Percentiles rank a stretch among this genome's conserved stretches.
These are phyloP conservation scores for Formica selysi DNA, from an alignment of 1,140 invertebrate genomes.

Conservation along the genomic window DNA sequence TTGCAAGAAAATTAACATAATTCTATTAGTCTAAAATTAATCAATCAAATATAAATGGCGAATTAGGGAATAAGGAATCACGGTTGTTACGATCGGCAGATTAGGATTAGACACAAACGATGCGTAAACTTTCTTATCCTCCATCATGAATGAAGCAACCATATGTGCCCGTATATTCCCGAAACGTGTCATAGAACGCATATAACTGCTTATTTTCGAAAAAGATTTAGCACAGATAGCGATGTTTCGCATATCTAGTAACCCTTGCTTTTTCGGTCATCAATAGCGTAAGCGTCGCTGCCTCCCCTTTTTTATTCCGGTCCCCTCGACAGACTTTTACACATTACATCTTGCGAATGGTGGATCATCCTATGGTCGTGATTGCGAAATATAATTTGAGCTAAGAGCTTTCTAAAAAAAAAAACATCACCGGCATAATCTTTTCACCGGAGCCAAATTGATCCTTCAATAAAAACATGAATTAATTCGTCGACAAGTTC, in stretches of 20 bases:
- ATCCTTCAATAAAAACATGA: constrained; percentile 36
- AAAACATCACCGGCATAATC: neutral
- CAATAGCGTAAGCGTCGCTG: neutral
- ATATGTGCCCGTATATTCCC: neutral
- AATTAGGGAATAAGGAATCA: constrained; percentile 11
- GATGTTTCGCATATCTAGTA: constrained; percentile 22
- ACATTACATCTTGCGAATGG: neutral
- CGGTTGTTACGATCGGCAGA: constrained; percentile 47
- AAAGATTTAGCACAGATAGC: neutral
- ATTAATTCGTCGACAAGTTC: constrained; percentile 32
- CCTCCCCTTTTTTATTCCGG: neutral
- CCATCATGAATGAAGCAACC: constrained; percentile 13
- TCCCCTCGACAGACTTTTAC: constrained; percentile 17
- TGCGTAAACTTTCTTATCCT: constrained; percentile 47
- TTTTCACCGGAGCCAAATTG: constrained; percentile 9
- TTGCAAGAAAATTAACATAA: no score
- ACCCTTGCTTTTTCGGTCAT: neutral
- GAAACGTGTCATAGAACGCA: constrained; percentile 38
- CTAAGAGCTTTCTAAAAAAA: neutral
- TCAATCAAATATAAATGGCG: constrained; percentile 1
- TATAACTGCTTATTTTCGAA: constrained; percentile 39
- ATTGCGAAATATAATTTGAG: constrained; percentile 38
- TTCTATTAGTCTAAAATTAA: no score
- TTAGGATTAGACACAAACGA: constrained; percentile 46
- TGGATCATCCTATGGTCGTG: constrained; percentile 3